A percentile compares a stretch with the other conserved stretches of the same genome.
These are phyloP conservation scores for Monopis laevigella DNA, from an alignment of 2,888 invertebrate genomes.

Conservation along the genomic window DNA sequence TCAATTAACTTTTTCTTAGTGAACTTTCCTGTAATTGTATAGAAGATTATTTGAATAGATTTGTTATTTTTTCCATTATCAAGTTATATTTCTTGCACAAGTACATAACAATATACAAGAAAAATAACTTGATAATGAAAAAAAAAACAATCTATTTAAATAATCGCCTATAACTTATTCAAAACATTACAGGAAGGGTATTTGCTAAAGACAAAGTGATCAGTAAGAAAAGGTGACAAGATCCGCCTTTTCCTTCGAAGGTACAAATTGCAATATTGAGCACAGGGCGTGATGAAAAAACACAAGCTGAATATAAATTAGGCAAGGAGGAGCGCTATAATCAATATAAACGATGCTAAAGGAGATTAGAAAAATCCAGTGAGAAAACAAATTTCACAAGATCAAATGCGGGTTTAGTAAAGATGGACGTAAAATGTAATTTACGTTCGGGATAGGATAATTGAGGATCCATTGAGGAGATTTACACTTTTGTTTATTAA, in stretches of 20 bases:
- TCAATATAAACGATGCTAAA: constrained; percentile 68
- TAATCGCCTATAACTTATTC: no score
- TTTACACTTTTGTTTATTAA: no score
- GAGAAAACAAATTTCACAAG: constrained; percentile 60
- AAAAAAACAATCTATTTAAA: no score
- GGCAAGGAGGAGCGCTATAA: constrained; percentile 61
- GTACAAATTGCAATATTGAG: constrained; percentile 67
- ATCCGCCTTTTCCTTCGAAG: constrained; percentile 58
- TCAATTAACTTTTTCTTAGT: no score
- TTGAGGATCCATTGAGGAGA: no score
- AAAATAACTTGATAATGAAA: no score
- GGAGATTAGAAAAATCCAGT: constrained; percentile 67
- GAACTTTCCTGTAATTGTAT: no score
- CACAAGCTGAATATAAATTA: constrained; percentile 69
- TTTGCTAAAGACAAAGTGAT: constrained; percentile 10
- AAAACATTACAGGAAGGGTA: not conserved
- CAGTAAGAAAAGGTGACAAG: constrained; percentile 11
- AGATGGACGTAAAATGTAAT: constrained; percentile 4
- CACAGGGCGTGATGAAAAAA: constrained; percentile 67
- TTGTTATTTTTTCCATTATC: no score
- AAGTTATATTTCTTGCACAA: no score
- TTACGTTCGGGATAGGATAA: constrained; percentile 1
- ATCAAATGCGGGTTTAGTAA: constrained; percentile 34
- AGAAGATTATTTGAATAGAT: no score
- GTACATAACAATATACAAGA: no score